Evolutionary conservation across 1,140 invertebrate species (phyloP), one percentile per base, ranked within the genome.

Genomic region (Plectrocnemia conspersa): DNA sequence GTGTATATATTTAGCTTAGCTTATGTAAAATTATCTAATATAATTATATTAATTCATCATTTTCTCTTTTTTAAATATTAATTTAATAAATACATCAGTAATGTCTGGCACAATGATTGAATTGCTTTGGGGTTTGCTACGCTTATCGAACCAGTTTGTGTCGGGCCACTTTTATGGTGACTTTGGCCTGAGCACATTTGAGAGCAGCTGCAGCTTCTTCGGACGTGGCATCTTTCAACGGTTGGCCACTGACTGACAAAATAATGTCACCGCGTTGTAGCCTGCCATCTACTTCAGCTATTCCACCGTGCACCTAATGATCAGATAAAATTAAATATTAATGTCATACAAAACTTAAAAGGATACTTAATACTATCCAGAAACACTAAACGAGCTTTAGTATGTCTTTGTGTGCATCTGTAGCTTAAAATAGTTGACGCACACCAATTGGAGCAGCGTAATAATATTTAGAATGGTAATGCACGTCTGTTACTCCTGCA

Each of bases 211-310:
- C 93, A 11, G 88, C 89, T 61, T 95, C 85, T 62, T 94, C 86
- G 64, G 91, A 88, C 15, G 88, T 84, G 1, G 83, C 82, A 48
- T 83, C 81, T 52, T 86, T 84, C 22, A 98, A 75, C 65, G 95
- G 86, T 65, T 92, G 85, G 7, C 87, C 91, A 69, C 97, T 93
- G 0, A 98, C 89, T 21, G 89, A 77, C 9, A 94, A 72, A 38
- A 99, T 85, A 62, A 94, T 83, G 71, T 99, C 96, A 11, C 96
- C 95, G 66, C 89, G 88, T 75, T 91, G 87, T 49, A 99, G 80
- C 58, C 91, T 82, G 6, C 89, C 93, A 70, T 97, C 93, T 27
- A 91, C 81, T 62, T 96, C 91, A 0, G 94, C 93, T 48, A 85
- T 84, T 27, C 95, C 91, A 2, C 94, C 95, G 52, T 85, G 82